Percentiles rank a stretch among this genome's conserved stretches.
Conservation (phyloP, 2,888 invertebrate genomes). For the Pyralis farinalis region DNA sequence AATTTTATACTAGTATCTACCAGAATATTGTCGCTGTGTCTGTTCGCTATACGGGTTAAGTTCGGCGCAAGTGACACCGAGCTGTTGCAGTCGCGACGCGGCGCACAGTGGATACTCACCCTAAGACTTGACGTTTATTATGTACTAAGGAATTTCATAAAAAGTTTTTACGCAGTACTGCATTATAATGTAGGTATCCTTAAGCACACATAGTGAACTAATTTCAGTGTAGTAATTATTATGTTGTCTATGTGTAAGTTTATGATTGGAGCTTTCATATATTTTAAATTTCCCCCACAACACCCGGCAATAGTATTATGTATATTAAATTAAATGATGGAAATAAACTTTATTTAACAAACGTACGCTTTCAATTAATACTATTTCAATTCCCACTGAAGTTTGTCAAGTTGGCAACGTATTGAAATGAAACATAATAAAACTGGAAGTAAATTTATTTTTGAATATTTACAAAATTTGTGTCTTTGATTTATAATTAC, state of each 20-base stretch:
- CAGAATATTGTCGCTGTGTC: slow-evolving; percentile 6
- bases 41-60: slow-evolving; percentile 6
- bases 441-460: slow-evolving; percentile 8
- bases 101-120: not conserved
- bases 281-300: slow-evolving; percentile 14
- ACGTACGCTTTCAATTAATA: not conserved
- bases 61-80: not conserved
- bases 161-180: slow-evolving; percentile 14
- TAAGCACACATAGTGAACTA: slow-evolving; percentile 15
- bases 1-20: slow-evolving; percentile 10
- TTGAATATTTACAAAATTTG: slow-evolving; percentile 3
- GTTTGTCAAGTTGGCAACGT: not conserved
- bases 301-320: slow-evolving; percentile 20
- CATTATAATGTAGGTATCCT: slow-evolving; percentile 12
- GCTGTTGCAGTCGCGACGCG: not conserved
- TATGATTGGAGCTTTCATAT: slow-evolving; percentile 16
- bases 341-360: slow-evolving; percentile 19
- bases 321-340: slow-evolving; percentile 19
- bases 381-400: not conserved
- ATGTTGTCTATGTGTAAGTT: slow-evolving; percentile 14
- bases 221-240: slow-evolving; percentile 11
- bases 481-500: not conserved
- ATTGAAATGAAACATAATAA: not conserved
- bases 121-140: slow-evolving; percentile 4
- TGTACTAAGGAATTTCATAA: slow-evolving; percentile 12